These are phyloP conservation scores for Laticauda colubrina DNA, from an alignment of 2,113 vertebrate genomes.

Conservation along the genomic window DNA sequence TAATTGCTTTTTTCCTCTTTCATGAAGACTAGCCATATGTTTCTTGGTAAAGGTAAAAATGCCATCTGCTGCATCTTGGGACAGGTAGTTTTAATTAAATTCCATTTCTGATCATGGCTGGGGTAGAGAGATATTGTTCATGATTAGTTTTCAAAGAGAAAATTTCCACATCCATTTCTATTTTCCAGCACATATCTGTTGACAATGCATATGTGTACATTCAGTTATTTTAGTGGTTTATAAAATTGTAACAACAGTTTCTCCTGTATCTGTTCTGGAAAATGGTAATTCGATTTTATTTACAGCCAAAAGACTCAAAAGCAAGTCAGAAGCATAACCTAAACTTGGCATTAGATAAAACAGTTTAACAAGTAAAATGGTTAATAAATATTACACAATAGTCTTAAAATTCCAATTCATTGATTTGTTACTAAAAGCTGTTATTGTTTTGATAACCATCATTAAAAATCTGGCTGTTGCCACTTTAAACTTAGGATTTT, in stretches of 20 bases:
- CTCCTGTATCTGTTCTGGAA: not conserved
- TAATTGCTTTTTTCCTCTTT: not conserved
- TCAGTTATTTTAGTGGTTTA: not conserved
- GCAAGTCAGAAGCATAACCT: not conserved
- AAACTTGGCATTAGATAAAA: not conserved
- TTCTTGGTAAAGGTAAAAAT: not conserved
- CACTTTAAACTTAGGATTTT: not conserved
- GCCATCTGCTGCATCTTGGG: not conserved
- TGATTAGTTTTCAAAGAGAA: not conserved
- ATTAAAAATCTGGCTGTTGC: not conserved
- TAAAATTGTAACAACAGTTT: not conserved
- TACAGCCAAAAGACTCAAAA: not conserved
- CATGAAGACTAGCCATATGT: slow-evolving; percentile 18
- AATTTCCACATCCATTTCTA: not conserved
- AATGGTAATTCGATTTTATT: not conserved
- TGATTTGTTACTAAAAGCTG: not conserved
- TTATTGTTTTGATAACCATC: not conserved
- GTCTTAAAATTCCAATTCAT: not conserved
- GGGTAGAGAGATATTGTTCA: not conserved
- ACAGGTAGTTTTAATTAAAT: slow-evolving; percentile 11
- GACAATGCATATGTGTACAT: not conserved
- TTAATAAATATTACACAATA: not conserved
- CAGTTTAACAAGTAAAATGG: not conserved
- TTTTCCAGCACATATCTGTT: not conserved
- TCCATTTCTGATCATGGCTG: not conserved